Evolutionary conservation across 2,888 invertebrate genomes (phyloP).

Genomic region (Nomada lathburiana): DNA sequence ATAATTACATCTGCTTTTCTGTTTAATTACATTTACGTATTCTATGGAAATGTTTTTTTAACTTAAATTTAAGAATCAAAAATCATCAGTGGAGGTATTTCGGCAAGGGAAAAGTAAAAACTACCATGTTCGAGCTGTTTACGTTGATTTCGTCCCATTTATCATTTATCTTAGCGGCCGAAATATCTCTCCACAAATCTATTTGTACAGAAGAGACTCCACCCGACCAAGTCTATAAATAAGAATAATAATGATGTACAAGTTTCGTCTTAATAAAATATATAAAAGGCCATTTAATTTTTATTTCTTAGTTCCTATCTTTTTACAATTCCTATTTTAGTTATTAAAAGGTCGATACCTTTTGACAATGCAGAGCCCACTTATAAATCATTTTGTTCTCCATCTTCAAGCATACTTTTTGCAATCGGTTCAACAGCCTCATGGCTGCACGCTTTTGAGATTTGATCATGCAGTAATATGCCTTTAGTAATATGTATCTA

Average conservation of each 20-base stretch:
- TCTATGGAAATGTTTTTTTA: not conserved
- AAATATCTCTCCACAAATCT: constrained; percentile 86
- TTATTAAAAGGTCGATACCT: constrained; percentile 74
- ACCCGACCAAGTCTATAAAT: constrained; percentile 86
- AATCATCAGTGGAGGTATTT: constrained; percentile 42
- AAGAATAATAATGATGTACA: not conserved
- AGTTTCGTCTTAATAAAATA: no score
- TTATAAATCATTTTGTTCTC: constrained; percentile 84
- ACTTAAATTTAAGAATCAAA: not conserved
- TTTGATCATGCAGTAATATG: constrained; percentile 85
- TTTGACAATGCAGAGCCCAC: constrained; percentile 86
- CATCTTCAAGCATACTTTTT: constrained; percentile 81
- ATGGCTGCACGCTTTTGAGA: constrained; percentile 83
- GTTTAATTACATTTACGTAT: not conserved
- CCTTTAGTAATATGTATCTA: constrained; percentile 82
- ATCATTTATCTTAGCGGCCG: constrained; percentile 82
- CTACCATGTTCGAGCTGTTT: constrained; percentile 82
- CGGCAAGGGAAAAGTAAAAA: constrained; percentile 85
- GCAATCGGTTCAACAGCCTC: constrained; percentile 83
- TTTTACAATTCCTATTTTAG: not conserved
- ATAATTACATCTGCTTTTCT: not conserved
- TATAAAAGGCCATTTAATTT: no score
- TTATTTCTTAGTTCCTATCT: not conserved
- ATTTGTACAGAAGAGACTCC: constrained; percentile 83
- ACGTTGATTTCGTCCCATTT: constrained; percentile 85